Evolutionary conservation across 2,888 invertebrate genomes (phyloP).

Genomic region (Aplocera efformata): DNA sequence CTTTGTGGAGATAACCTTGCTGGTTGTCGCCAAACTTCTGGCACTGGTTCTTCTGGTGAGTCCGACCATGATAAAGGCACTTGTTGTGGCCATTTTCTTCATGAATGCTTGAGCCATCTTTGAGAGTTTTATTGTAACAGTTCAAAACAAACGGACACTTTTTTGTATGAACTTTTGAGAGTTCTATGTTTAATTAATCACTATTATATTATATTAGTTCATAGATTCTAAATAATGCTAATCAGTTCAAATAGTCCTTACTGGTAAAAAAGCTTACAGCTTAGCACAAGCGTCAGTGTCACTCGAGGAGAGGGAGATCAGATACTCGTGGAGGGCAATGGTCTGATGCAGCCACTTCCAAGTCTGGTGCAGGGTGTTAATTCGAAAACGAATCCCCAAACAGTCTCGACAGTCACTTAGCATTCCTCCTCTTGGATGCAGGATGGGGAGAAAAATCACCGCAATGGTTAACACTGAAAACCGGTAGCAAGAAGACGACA

Average conservation of each 20-base stretch:
- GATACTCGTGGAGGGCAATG: conserved; percentile 91
- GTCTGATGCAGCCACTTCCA: conserved; percentile 98
- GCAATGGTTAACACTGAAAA: conserved; percentile 41
- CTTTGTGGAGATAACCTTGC: conserved; percentile 44
- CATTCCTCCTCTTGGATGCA: conserved; percentile 80
- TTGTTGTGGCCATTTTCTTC: conserved; percentile 61
- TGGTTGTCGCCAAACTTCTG: conserved; percentile 51
- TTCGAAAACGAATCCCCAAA: conserved; percentile 93
- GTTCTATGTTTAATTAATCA: conserved; percentile 55
- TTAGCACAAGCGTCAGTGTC: conserved; percentile 81
- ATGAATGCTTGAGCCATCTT: conserved; percentile 75
- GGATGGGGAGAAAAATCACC: conserved; percentile 69
- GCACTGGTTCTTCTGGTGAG: conserved; percentile 61
- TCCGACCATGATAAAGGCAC: conserved; percentile 62
- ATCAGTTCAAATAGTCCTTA: conserved; percentile 47
- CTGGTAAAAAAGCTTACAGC: conserved; percentile 45
- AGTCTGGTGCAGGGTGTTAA: conserved; percentile 93
- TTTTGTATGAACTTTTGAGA: conserved; percentile 70
- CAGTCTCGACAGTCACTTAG: conserved; percentile 88
- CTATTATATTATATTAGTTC: conserved; percentile 22
- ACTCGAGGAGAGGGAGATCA: conserved; percentile 89
- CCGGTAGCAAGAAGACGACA: conserved; percentile 19
- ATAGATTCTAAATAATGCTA: conserved; percentile 28
- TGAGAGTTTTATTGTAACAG: conserved; percentile 30
- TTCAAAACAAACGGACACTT: conserved; percentile 61